Evolutionary conservation across 2,888 invertebrate species (phyloP).

Genomic region (Phortica magna): DNA sequence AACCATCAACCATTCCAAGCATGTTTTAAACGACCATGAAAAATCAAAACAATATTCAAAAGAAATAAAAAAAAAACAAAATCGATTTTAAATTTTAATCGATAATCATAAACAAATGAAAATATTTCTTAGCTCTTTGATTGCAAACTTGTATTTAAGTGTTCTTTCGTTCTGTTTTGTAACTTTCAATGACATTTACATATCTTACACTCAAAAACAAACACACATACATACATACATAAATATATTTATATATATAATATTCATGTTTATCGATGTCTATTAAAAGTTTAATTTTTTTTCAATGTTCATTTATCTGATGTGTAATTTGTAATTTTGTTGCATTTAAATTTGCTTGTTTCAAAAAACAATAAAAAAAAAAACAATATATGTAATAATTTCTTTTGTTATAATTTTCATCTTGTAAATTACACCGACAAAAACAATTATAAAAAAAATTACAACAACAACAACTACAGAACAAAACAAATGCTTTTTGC

Average conservation of each 20-base stretch:
- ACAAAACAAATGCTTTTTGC: constrained; percentile 33
- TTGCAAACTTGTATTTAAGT: constrained; percentile 16
- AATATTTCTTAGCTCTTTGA: constrained; percentile 10
- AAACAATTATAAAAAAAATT: constrained; percentile 27
- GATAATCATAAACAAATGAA: not conserved
- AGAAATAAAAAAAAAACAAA: not conserved
- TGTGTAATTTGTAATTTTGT: constrained; percentile 44
- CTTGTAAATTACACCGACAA: constrained; percentile 33
- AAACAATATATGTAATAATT: not conserved
- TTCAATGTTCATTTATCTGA: constrained; percentile 51
- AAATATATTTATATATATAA: not conserved
- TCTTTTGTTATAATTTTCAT: not conserved
- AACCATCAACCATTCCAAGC: constrained; percentile 15
- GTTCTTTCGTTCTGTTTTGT: constrained; percentile 6
- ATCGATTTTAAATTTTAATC: not conserved
- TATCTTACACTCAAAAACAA: not conserved
- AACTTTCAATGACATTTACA: constrained; percentile 1
- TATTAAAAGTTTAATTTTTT: constrained; percentile 51
- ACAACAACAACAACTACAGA: constrained; percentile 35
- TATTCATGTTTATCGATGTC: constrained; percentile 56
- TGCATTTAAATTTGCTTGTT: constrained; percentile 66
- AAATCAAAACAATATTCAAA: constrained; percentile 1
- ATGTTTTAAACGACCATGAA: constrained; percentile 3
- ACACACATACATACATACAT: not conserved
- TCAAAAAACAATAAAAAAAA: constrained; percentile 12